phyloP scores from a whole-genome alignment of 2,113 vertebrate species.

The Caranx melampygus region DNA sequence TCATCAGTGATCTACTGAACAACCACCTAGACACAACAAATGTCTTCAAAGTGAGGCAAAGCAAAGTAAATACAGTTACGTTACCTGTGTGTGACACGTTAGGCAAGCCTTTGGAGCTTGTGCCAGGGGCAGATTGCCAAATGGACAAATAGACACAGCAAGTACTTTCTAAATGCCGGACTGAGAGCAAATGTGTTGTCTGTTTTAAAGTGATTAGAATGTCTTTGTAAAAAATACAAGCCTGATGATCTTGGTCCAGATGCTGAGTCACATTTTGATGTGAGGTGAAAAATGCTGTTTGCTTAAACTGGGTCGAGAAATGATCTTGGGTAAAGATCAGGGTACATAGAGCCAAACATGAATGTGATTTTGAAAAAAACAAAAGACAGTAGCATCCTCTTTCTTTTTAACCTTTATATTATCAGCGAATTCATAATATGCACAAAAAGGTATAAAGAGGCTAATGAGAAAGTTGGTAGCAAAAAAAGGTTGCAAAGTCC shows the following conservation, averaged over 20 bases:
- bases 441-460: background rate
- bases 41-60: background rate
- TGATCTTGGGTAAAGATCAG: background rate
- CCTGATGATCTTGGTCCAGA: background rate
- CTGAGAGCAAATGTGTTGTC: constrained; percentile 28
- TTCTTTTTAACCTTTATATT: background rate
- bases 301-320: background rate
- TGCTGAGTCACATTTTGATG: background rate
- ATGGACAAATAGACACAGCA: constrained; percentile 45
- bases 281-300: background rate
- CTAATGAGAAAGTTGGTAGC: background rate
- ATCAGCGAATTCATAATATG: background rate
- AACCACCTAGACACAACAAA: background rate
- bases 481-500: background rate
- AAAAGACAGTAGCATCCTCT: no score
- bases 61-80: constrained; percentile 29
- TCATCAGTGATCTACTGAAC: background rate
- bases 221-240: background rate
- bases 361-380: no score
- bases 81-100: constrained; percentile 29
- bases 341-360: background rate
- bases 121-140: constrained; percentile 48
- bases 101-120: constrained; percentile 40
- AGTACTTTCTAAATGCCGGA: constrained; percentile 27
- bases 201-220: constrained; percentile 10